phyloP scores from a whole-genome alignment of 2,797 vertebrate species.

The Borostomias antarcticus region DNA sequence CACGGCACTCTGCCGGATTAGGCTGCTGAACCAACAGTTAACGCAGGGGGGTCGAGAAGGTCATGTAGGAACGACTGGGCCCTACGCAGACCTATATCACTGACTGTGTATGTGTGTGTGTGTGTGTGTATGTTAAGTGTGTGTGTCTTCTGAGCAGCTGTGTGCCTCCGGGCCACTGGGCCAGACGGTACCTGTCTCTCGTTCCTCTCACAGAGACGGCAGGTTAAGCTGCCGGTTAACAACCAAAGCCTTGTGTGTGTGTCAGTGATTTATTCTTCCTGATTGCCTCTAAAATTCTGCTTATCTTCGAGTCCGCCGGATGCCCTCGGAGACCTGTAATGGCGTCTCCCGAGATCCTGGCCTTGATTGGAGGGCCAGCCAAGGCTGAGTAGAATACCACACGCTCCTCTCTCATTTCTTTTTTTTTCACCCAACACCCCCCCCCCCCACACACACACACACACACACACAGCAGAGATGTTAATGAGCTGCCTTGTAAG shows the following conservation, averaged over 20 bases:
- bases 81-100: background rate
- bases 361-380: slow-evolving; percentile 85
- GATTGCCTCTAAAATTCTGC: slow-evolving; percentile 99
- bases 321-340: slow-evolving; percentile 89
- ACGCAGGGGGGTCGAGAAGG: slow-evolving; percentile 1
- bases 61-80: background rate
- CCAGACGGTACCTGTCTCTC: slow-evolving; percentile 30
- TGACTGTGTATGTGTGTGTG: background rate
- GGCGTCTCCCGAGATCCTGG: slow-evolving; percentile 89
- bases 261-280: slow-evolving; percentile 83
- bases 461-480: too few relatives aligned
- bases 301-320: slow-evolving; percentile 90
- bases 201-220: slow-evolving; percentile 63
- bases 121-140: background rate
- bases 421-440: slow-evolving; percentile 63
- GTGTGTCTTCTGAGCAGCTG: background rate
- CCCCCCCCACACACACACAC: slow-evolving; percentile 59
- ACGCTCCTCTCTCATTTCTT: slow-evolving; percentile 62
- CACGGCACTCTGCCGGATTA: slow-evolving; percentile 36
- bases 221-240: slow-evolving; percentile 78
- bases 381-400: slow-evolving; percentile 85
- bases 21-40: slow-evolving; percentile 41
- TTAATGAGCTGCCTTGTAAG: slow-evolving; percentile 99
- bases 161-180: background rate
- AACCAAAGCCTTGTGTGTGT: background rate